Evolutionary conservation across 1,140 invertebrate genomes (phyloP).

Genomic region (Hyphantria cunea): DNA sequence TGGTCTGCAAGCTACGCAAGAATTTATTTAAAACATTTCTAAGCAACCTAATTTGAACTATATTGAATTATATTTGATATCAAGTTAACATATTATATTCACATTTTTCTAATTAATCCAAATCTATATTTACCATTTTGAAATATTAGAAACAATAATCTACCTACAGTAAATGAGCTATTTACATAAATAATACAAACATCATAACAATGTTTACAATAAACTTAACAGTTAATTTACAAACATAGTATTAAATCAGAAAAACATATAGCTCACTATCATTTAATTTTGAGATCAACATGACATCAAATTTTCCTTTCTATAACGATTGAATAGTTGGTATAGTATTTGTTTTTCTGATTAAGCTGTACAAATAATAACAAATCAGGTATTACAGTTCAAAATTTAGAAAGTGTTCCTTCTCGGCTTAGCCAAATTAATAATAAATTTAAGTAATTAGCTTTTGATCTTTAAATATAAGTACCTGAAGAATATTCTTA

Average conservation of each 20-base stretch:
- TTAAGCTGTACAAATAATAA: conserved; percentile 65
- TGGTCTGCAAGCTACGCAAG: conserved; percentile 47
- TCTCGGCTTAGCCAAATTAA: conserved; percentile 47
- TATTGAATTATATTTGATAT: conserved; percentile 53
- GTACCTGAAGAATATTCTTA: conserved; percentile 25
- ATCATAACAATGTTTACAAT: conserved; percentile 72
- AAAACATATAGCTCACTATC: no score
- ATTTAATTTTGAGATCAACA: no score
- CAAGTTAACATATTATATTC: conserved; percentile 49
- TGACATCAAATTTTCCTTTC: no score
- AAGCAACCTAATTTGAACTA: conserved; percentile 75
- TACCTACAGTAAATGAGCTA: conserved; percentile 65
- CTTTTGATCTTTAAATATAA: conserved; percentile 41
- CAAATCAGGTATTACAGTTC: conserved; percentile 41
- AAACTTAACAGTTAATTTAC: conserved; percentile 79
- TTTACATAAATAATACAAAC: conserved; percentile 80
- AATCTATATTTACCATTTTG: conserved; percentile 54
- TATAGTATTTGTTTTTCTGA: no score
- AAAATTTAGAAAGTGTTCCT: conserved; percentile 21
- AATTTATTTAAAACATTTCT: conserved; percentile 53
- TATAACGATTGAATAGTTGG: no score
- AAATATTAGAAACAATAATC: conserved; percentile 57
- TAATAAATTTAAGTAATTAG: conserved; percentile 34
- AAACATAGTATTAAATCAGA: conserved; percentile 32
- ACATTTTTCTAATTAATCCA: conserved; percentile 59